Base-by-base conservation (phyloP, 2,113 vertebrate genomes). In the Piprites chloris region DNA sequence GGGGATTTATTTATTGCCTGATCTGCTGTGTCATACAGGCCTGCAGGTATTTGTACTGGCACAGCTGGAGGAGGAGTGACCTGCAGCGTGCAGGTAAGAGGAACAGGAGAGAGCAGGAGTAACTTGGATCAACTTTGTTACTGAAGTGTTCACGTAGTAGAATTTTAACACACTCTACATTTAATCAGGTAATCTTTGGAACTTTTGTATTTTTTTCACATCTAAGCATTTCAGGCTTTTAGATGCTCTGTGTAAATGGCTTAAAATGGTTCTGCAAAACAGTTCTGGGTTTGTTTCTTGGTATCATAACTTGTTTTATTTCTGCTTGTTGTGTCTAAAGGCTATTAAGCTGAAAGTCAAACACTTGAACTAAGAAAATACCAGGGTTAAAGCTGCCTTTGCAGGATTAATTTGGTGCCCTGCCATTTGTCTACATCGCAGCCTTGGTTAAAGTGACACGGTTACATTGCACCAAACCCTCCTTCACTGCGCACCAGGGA, bases 401-500 rank as follows among this genome's bases (percentile, higher is more conserved):
- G 66, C 66, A 66, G 68, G 89, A 85, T 91, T 95, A 86, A 76
- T 87, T 87, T 87, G 73, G 66, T 87, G 41, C 53, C 73, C 61
- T 82, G 86, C 47, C 69, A 33, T 72, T 79, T 94, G 74, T 95
- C 33, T 75, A 23, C 4, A 2, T 87, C 52, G 73, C 69, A 90
- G 89, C 76, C 86, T 87, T 93, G 72, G 83, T 92, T 97, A 69
- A 96, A 83, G 88, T 55, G 75, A 66, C 83, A 83, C 72, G 56
- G n/a, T 91, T 91, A 18, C 5, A 14, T 46, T 84, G 50, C 55
- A 58, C 58, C 4, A 1, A 35, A 52, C 37, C 32, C 58, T 85
- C 62, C 44, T 61, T 56, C 26, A 3, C 19, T 21, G 11, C 44
- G 6, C 14, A 21, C 35, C 41, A 32, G 12, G 37, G 46, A 35